phyloP scores from a whole-genome alignment of 2,888 invertebrate species.

The Entomobrya proxima region DNA sequence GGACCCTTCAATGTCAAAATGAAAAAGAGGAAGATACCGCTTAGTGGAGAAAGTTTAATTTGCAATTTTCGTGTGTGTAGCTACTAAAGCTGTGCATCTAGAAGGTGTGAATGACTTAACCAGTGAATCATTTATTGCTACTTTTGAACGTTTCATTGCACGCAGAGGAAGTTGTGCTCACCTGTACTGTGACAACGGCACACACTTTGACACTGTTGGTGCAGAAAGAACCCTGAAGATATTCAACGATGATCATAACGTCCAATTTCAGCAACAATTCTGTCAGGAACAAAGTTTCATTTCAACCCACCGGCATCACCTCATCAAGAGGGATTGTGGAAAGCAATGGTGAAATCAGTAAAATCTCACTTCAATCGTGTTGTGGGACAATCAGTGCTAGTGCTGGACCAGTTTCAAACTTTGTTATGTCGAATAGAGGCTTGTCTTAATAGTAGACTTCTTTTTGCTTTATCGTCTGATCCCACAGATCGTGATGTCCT shows the following conservation, averaged over 20 bases:
- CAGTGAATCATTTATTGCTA: constrained; percentile 76
- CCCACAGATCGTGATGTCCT: constrained; percentile 73
- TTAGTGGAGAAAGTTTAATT: constrained; percentile 74
- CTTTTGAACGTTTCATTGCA: constrained; percentile 75
- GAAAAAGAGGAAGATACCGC: constrained; percentile 61
- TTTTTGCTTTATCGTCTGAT: constrained; percentile 72
- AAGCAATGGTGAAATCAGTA: constrained; percentile 76
- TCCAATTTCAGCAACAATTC: too few relatives aligned
- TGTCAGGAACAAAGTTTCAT: constrained; percentile 75
- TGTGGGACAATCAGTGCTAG: too few relatives aligned
- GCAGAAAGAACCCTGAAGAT: background rate
- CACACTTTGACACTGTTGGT: background rate
- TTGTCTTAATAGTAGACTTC: constrained; percentile 76
- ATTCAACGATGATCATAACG: too few relatives aligned
- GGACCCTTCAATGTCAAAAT: constrained; percentile 65
- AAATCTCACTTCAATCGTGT: constrained; percentile 75
- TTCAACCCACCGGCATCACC: constrained; percentile 76
- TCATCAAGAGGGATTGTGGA: constrained; percentile 77
- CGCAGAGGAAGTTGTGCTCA: too few relatives aligned
- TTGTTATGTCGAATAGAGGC: constrained; percentile 76
- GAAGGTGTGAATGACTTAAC: constrained; percentile 76
- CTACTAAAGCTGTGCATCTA: constrained; percentile 60
- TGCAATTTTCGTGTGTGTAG: constrained; percentile 75
- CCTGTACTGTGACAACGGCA: background rate
- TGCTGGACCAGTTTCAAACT: constrained; percentile 76